A percentile compares a stretch with the other conserved stretches of the same genome.
phyloP scores from a whole-genome alignment of 2,888 invertebrate genomes.

The Matsumyia berberina region DNA sequence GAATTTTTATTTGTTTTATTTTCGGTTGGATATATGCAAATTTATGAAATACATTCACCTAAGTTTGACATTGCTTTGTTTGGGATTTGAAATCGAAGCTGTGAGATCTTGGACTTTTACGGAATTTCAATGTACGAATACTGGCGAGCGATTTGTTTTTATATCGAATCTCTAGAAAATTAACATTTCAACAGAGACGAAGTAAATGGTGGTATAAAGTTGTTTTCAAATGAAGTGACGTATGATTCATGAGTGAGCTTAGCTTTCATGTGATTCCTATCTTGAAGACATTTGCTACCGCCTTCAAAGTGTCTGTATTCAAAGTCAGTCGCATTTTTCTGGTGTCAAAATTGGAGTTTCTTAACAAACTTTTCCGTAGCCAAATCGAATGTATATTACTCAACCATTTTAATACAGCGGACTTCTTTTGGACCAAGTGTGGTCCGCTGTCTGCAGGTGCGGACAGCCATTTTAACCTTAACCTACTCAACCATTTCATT shows the following conservation, averaged over 20 bases:
- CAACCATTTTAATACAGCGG: too few species aligned
- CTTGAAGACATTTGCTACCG: too few species aligned
- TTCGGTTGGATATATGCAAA: slow-evolving; percentile 39
- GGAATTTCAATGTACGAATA: slow-evolving; percentile 21
- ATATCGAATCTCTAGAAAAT: not conserved
- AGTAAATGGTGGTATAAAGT: not conserved
- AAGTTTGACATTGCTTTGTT: slow-evolving; percentile 66
- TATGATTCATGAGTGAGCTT: not conserved
- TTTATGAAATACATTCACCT: slow-evolving; percentile 54
- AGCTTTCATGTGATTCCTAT: too few species aligned
- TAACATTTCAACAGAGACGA: slow-evolving; percentile 1
- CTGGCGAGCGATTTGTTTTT: slow-evolving; percentile 7
- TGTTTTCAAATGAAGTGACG: not conserved
- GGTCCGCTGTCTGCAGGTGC: too few species aligned
- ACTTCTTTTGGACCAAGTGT: too few species aligned
- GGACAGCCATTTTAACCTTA: too few species aligned
- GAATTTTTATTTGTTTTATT: slow-evolving; percentile 23
- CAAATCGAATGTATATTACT: too few species aligned
- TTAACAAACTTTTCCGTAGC: too few species aligned
- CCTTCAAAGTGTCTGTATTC: too few species aligned
- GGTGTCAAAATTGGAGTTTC: too few species aligned
- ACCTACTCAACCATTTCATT: too few species aligned
- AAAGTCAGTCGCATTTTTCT: too few species aligned
- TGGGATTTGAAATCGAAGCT: slow-evolving; percentile 12
- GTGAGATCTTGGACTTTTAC: not conserved